A percentile compares a stretch with the other conserved stretches of the same genome.
Conservation (phyloP, 2,888 invertebrate genomes). For the Mantis religiosa region DNA sequence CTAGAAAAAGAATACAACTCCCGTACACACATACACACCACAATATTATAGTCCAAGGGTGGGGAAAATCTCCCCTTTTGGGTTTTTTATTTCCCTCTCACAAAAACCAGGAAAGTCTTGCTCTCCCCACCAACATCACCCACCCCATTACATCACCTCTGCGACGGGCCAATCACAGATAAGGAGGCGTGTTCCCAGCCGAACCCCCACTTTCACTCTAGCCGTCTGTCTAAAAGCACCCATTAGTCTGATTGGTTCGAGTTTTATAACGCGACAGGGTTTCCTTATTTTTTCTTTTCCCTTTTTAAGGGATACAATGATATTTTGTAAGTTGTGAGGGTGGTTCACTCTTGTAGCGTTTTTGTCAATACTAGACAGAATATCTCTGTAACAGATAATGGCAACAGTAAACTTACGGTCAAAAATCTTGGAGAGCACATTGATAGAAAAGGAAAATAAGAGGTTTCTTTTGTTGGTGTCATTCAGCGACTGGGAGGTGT, state of each 20-base stretch:
- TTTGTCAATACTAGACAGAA: not conserved
- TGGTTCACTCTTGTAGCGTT: not conserved
- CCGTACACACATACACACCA: not conserved
- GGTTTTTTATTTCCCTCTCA: not conserved
- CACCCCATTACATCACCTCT: not conserved
- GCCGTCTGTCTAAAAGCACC: not conserved
- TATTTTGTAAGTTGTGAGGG: not conserved
- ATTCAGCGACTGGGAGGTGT: not conserved
- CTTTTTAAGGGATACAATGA: constrained; percentile 15
- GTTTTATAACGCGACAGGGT: not conserved
- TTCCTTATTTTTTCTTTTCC: not conserved
- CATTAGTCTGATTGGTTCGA: constrained; percentile 10
- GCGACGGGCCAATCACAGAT: not conserved
- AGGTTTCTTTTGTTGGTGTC: not conserved
- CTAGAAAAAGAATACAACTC: not conserved
- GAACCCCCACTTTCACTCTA: not conserved
- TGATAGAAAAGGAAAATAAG: not conserved
- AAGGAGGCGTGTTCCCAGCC: not conserved
- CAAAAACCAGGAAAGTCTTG: not conserved
- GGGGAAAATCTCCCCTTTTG: not conserved
- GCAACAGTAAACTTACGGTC: not conserved
- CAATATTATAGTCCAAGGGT: not conserved
- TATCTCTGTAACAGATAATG: not conserved
- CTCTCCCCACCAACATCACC: not conserved
- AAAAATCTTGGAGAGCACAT: not conserved